A percentile compares a stretch with the other conserved stretches of the same genome.
phyloP scores from a whole-genome alignment of 1,140 invertebrate genomes.

The Berghia stephanieae region DNA sequence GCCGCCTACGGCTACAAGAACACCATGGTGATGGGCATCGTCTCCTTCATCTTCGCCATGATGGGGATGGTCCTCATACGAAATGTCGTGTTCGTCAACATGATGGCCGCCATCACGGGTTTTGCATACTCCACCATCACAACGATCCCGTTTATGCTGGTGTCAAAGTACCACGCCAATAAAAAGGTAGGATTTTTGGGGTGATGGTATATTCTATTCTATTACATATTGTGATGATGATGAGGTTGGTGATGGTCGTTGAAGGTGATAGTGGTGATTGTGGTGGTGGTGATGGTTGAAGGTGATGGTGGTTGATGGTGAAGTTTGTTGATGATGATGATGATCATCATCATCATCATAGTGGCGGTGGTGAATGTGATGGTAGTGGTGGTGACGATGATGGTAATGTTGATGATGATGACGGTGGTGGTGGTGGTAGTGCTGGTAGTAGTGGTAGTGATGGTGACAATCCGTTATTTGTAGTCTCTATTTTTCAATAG shows the following conservation, averaged over 20 bases:
- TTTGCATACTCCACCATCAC: slow-evolving; percentile 68
- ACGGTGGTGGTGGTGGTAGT: not conserved
- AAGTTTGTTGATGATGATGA: not conserved
- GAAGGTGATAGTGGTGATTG: no score
- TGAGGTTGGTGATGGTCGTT: not conserved
- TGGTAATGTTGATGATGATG: no score
- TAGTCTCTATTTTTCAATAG: not conserved
- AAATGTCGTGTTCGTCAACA: slow-evolving; percentile 63
- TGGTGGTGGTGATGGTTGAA: no score
- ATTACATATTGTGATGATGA: no score
- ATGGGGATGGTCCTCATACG: slow-evolving; percentile 63
- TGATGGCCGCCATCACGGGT: slow-evolving; percentile 67
- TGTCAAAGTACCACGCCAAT: slow-evolving; percentile 67
- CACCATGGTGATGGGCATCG: slow-evolving; percentile 66
- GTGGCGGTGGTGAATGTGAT: no score
- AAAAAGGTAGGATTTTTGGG: slow-evolving; percentile 60
- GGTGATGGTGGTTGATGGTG: not conserved
- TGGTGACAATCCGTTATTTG: not conserved
- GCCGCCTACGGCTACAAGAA: slow-evolving; percentile 58
- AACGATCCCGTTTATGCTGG: slow-evolving; percentile 68
- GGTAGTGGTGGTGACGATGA: no score
- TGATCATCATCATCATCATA: not conserved
- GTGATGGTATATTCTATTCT: no score
- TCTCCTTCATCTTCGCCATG: slow-evolving; percentile 65
- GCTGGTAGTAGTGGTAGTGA: not conserved